Evolutionary conservation across 1,140 invertebrate species (phyloP).

Genomic region (Telenomus remus): DNA sequence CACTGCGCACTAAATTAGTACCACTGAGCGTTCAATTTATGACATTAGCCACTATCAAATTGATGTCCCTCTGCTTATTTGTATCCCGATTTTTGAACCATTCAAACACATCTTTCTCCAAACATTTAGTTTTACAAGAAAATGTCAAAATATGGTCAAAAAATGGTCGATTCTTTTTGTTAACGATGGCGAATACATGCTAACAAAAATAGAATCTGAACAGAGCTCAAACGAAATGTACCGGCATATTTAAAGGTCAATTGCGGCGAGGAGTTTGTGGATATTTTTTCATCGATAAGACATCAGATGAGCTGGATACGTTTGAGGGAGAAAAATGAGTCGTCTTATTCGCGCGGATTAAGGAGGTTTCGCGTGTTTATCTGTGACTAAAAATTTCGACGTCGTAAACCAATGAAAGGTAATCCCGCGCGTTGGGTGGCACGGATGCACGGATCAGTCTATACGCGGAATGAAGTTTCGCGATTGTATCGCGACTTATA

Average conservation of each 20-base stretch:
- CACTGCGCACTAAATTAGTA: slow-evolving; percentile 39
- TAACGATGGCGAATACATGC: too few relatives aligned
- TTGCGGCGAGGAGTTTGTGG: too few relatives aligned
- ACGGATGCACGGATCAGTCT: slow-evolving; percentile 32
- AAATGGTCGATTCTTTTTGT: too few relatives aligned
- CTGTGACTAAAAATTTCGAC: slow-evolving; percentile 5
- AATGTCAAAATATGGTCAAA: too few relatives aligned
- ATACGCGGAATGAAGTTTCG: slow-evolving; percentile 31
- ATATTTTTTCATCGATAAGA: not conserved
- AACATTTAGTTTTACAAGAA: too few relatives aligned
- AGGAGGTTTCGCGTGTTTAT: not conserved
- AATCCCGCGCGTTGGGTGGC: slow-evolving; percentile 18
- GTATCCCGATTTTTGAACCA: too few relatives aligned
- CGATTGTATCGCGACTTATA: slow-evolving; percentile 38
- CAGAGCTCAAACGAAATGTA: too few relatives aligned
- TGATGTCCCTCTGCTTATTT: slow-evolving; percentile 11
- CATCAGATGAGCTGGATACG: not conserved
- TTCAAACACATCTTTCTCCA: too few relatives aligned
- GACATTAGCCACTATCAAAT: slow-evolving; percentile 27
- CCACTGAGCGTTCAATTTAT: slow-evolving; percentile 32
- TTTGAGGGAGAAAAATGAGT: not conserved
- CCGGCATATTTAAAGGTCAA: too few relatives aligned
- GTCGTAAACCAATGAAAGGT: slow-evolving; percentile 24
- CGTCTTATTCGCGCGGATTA: not conserved
- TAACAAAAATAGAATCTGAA: too few relatives aligned